Conservation (phyloP, 2,797 vertebrate genomes). For the Allobates femoralis region DNA sequence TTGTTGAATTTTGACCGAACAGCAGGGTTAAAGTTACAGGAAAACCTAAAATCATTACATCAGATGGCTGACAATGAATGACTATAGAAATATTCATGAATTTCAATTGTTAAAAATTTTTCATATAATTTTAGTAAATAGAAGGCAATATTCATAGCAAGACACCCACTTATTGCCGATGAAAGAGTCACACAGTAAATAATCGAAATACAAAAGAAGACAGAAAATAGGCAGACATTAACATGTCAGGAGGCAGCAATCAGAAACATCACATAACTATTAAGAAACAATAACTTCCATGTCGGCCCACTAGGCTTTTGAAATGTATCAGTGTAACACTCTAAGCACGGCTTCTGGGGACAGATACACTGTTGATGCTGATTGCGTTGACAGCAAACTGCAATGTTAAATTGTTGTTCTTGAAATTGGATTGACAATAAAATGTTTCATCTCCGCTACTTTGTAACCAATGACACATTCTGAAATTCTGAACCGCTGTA, state of each 20-base stretch:
- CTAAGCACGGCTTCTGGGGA: conserved; percentile 54
- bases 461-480: conserved; percentile 39
- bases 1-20: too few species aligned
- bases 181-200: conserved; percentile 44
- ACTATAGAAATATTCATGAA: not conserved
- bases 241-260: conserved; percentile 59
- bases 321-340: conserved; percentile 57
- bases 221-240: conserved; percentile 58
- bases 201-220: conserved; percentile 57
- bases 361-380: conserved; percentile 50
- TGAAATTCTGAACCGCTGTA: conserved; percentile 17
- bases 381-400: conserved; percentile 56
- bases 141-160: conserved; percentile 26
- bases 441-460: conserved; percentile 45
- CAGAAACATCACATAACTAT: conserved; percentile 56
- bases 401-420: conserved; percentile 56
- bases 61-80: not conserved
- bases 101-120: conserved; percentile 32
- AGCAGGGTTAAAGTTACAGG: not conserved
- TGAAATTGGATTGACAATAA: conserved; percentile 56
- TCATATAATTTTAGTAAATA: not conserved
- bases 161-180: conserved; percentile 24
- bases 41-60: not conserved
- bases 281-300: conserved; percentile 57
- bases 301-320: conserved; percentile 45